phyloP scores from a whole-genome alignment of 1,140 invertebrate species.

The Radopholus similis region DNA sequence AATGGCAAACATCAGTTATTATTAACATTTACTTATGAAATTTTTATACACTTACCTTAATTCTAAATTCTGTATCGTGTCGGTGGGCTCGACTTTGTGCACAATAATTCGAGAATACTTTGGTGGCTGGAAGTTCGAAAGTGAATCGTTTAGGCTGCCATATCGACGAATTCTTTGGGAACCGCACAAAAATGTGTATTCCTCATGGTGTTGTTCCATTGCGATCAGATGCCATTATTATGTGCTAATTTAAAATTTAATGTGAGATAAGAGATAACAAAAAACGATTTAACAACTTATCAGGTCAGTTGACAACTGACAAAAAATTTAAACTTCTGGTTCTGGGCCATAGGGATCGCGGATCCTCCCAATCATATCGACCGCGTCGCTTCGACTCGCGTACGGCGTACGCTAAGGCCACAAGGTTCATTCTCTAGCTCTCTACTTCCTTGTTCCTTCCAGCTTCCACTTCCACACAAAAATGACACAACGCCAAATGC shows the following conservation, averaged over 20 bases:
- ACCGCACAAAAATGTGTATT: conserved; percentile 35
- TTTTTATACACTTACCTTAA: conserved; percentile 11
- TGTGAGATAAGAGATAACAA: neutral
- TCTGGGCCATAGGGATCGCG: no score
- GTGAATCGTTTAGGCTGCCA: conserved; percentile 27
- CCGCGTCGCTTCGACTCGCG: no score
- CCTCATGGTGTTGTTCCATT: conserved; percentile 19
- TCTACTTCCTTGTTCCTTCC: no score
- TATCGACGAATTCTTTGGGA: conserved; percentile 34
- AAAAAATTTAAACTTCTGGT: no score
- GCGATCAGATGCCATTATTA: neutral
- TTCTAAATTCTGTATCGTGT: conserved; percentile 31
- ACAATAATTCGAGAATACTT: conserved; percentile 20
- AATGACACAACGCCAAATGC: no score
- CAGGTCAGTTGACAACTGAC: no score
- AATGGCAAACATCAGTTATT: neutral
- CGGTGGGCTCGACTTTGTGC: conserved; percentile 26
- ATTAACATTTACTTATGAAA: neutral
- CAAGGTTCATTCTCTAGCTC: no score
- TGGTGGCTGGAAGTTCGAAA: conserved; percentile 7
- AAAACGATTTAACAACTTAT: neutral
- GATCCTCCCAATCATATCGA: no score
- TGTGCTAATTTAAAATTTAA: neutral
- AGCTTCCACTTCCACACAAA: no score
- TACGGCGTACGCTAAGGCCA: no score